Evolutionary conservation across 2,797 vertebrate species (phyloP).

Genomic region (Xiphorhynchus erythropygius): DNA sequence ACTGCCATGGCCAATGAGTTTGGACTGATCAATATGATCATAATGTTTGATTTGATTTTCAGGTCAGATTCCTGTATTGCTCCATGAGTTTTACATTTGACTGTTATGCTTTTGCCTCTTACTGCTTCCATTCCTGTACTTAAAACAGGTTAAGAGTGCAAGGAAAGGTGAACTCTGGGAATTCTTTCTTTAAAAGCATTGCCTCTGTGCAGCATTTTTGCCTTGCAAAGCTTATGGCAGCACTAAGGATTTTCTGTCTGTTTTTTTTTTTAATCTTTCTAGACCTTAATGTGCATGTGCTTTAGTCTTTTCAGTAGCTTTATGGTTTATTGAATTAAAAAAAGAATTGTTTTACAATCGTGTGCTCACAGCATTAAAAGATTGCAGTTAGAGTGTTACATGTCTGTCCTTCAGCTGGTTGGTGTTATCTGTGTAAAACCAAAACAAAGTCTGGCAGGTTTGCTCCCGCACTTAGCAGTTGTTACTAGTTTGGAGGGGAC

Average conservation of each 20-base stretch:
- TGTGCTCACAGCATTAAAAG: background rate
- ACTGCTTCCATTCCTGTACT: background rate
- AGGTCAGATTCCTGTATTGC: background rate
- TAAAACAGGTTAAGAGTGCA: background rate
- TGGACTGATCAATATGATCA: background rate
- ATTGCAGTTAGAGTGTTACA: background rate
- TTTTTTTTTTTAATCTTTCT: background rate
- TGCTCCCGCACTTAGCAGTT: background rate
- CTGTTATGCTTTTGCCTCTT: background rate
- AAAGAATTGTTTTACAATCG: too few relatives aligned
- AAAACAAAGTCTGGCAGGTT: background rate
- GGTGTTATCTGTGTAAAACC: background rate
- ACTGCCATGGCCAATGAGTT: too few relatives aligned
- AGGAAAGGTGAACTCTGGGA: background rate
- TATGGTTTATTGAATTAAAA: background rate
- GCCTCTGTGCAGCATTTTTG: background rate
- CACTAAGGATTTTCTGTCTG: background rate
- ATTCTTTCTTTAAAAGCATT: background rate
- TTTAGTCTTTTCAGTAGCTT: background rate
- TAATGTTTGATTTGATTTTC: background rate
- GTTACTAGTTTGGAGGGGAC: background rate
- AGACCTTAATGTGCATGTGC: background rate
- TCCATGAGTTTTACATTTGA: background rate
- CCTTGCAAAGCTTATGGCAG: background rate
- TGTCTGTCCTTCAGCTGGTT: background rate